Conservation (phyloP, 1,140 invertebrate species). For the Bombus breviceps region DNA sequence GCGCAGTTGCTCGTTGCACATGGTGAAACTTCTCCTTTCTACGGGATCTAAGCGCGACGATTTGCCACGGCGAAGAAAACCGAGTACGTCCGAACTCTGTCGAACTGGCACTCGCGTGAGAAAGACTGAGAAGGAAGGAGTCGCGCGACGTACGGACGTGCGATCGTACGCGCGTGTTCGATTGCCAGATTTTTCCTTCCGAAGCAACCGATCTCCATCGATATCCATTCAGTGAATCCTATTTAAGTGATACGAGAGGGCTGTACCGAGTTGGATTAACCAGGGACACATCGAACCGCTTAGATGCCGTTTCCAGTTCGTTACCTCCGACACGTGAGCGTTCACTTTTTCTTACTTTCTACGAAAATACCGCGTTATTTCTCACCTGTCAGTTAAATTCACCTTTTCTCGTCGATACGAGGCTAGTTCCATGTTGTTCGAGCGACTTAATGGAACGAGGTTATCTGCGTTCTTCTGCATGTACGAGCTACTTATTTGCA, state of each 20-base stretch:
- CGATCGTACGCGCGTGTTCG: background rate
- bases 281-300: background rate
- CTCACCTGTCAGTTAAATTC: background rate
- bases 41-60: background rate
- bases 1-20: background rate
- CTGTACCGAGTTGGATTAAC: background rate
- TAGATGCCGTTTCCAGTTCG: slow-evolving; percentile 24
- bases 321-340: slow-evolving; percentile 44
- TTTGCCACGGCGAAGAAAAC: background rate
- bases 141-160: no score
- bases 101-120: background rate
- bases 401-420: background rate
- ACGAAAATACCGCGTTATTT: background rate
- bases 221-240: background rate
- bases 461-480: no score
- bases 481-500: no score
- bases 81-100: slow-evolving; percentile 2
- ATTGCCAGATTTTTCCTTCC: background rate
- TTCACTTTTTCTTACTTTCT: slow-evolving; percentile 46
- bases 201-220: background rate
- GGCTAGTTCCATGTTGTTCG: background rate
- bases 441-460: background rate
- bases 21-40: slow-evolving; percentile 49
- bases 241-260: background rate
- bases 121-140: slow-evolving; percentile 13